Evolutionary conservation across 2,113 vertebrate species (phyloP), one percentile per base, ranked within the genome.

Genomic region (Leptobrachium ailaonicum): DNA sequence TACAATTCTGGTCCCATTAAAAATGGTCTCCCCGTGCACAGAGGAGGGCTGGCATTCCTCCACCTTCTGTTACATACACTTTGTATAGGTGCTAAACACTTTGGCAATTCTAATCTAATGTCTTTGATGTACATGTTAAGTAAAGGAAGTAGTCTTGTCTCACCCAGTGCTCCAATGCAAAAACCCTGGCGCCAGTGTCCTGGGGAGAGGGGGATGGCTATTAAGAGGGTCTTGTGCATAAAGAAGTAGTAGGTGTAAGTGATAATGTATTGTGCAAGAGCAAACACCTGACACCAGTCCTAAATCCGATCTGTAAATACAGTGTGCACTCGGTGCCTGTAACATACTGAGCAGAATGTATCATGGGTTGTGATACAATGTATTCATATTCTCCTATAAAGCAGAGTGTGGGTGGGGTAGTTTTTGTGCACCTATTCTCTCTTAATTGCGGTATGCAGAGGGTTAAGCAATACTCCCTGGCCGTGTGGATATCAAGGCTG

Each of bases 51-150:
- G 13, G 9, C 3, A 60, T 4, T 3, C 56, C 56, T 11, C 56
- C 56, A 60, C 56, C 56, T 7, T 60, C 56, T 60, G 56, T 60
- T 60, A 62, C 64, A 60, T 60, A 13, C 13, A 77, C n/a, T 74
- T 68, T 53, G 43, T 80, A 58, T 60, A 63, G 71, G 78, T 80
- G 78, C 78, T 80, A 80, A 80, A 80, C 71, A 74, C 71, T 74
- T 80, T 74, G 71, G 71, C 78, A 68, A 74, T 80, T 63, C 75
- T 67, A 32, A 63, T 47, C 54, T 77, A 73, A 58, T 69, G 81
- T 13, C 63, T 84, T 71, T 74, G 43, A 64, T 66, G 68, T 77
- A 84, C 43, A 53, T 53, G 41, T 54, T 56, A 66, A 62, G 77
- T 56, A 77, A 62, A 73, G 81, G 41, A 84, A 80, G n/a, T 43